These are phyloP conservation scores for Tichodroma muraria DNA, from an alignment of 2,113 vertebrate species.

Conservation along the genomic window DNA sequence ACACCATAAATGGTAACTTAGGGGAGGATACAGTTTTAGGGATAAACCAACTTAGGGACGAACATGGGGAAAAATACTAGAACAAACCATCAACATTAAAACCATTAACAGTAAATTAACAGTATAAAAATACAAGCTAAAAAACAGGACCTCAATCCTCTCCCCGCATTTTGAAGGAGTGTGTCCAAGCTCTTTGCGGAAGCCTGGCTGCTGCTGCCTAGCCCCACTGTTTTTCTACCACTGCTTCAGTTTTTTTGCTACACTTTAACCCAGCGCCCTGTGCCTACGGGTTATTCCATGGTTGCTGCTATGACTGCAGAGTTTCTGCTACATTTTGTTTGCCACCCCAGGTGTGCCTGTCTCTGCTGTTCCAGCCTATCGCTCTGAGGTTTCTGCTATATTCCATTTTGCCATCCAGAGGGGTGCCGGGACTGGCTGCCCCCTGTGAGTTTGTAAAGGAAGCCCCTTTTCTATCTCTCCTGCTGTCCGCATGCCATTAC, in stretches of 20 bases:
- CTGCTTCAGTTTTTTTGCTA: neutral
- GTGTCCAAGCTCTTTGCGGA: fast-evolving
- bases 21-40: no score
- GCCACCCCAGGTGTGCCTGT: fast-evolving
- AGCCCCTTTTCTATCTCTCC: no score
- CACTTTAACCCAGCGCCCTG: fast-evolving
- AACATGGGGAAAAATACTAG: no score
- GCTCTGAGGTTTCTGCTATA: neutral
- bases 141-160: no score
- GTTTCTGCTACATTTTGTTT: neutral
- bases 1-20: no score
- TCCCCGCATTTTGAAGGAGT: fast-evolving
- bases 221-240: neutral
- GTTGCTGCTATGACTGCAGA: fast-evolving
- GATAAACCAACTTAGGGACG: no score
- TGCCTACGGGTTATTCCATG: fast-evolving
- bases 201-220: neutral
- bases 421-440: neutral
- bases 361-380: fast-evolving
- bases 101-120: no score
- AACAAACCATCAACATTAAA: no score
- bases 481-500: no score
- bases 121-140: no score
- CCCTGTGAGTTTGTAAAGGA: neutral
- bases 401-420: fast-evolving